Percentiles rank a stretch among this genome's conserved stretches.
Evolutionary conservation across 1,140 invertebrate species (phyloP).

Genomic region (Ostrea edulis): DNA sequence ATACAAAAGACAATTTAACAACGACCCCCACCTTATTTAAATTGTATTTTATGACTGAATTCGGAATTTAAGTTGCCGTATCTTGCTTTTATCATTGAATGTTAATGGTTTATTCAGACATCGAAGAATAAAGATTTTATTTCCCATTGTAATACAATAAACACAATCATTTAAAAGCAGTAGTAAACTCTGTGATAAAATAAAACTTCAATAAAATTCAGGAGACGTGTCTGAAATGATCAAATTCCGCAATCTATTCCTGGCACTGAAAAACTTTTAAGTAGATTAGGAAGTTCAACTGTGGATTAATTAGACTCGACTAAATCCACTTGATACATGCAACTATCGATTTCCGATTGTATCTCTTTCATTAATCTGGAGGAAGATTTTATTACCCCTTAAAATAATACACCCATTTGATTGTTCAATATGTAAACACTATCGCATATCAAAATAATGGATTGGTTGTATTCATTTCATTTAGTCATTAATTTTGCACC

Average conservation of each 20-base stretch:
- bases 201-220: conserved; percentile 3
- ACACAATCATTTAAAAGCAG: not conserved
- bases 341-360: not conserved
- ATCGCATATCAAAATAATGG: not conserved
- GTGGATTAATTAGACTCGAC: not conserved
- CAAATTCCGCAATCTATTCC: not conserved
- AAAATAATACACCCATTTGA: not conserved
- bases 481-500: not conserved
- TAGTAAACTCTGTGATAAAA: not conserved
- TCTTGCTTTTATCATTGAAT: not conserved
- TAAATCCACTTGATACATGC: not conserved
- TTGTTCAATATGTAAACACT: not conserved
- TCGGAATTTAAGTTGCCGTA: not conserved
- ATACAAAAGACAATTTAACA: not conserved
- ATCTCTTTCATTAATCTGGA: conserved; percentile 17
- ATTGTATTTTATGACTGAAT: not conserved
- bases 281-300: not conserved
- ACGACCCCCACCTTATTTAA: not conserved
- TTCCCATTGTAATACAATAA: not conserved
- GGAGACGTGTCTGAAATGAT: not conserved
- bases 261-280: not conserved
- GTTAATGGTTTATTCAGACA: not conserved
- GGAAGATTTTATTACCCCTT: not conserved
- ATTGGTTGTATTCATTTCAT: not conserved
- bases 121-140: not conserved